Evolutionary conservation across 2,113 vertebrate species (phyloP).

Genomic region (Hippopotamus amphibius): DNA sequence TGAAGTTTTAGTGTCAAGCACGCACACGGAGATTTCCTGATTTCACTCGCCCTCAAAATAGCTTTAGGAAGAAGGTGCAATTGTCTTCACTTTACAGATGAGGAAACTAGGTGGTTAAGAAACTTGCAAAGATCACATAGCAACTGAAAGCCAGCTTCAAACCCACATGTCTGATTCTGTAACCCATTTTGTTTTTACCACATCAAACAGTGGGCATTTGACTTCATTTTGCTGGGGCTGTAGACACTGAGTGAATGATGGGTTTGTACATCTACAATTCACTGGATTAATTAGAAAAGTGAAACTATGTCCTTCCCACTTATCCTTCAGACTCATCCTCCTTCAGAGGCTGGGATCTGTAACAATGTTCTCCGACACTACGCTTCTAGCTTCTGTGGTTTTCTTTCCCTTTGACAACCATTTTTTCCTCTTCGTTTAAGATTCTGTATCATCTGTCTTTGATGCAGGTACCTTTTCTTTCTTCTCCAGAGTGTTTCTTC

Average conservation of each 20-base stretch:
- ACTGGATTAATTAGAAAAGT: not conserved
- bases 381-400: conserved; percentile 5
- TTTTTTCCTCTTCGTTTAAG: conserved; percentile 54
- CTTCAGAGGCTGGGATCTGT: not conserved
- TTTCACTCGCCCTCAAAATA: not conserved
- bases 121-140: not conserved
- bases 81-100: not conserved
- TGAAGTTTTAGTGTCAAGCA: not conserved
- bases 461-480: conserved; percentile 61
- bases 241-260: not conserved
- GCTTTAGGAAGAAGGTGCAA: not conserved
- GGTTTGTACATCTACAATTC: not conserved
- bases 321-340: not conserved
- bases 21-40: not conserved
- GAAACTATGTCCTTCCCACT: not conserved
- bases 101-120: not conserved
- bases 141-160: not conserved
- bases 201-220: not conserved
- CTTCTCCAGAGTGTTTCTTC: conserved; percentile 68
- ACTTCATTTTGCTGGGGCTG: not conserved
- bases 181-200: not conserved
- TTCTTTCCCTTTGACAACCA: conserved; percentile 52
- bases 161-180: not conserved
- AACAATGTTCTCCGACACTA: conserved; percentile 14
- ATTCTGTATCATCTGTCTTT: conserved; percentile 70